phyloP scores from a whole-genome alignment of 2,888 invertebrate genomes.

The Caenorhabditis becei region DNA sequence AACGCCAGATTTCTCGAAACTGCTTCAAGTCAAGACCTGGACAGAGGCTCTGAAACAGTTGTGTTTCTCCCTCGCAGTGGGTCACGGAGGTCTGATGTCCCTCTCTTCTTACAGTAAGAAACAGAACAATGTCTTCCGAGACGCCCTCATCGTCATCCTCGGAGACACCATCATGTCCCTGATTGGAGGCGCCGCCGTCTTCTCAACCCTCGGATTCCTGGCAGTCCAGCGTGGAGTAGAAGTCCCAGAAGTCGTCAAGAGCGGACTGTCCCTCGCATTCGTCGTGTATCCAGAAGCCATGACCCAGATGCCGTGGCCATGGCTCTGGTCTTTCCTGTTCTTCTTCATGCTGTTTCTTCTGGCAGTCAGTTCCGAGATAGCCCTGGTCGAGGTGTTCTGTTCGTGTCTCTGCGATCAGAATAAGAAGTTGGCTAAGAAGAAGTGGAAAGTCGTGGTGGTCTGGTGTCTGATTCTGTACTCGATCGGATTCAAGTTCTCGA shows the following conservation, averaged over 20 bases:
- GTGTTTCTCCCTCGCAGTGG: slow-evolving; percentile 76
- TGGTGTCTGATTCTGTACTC: slow-evolving; percentile 41
- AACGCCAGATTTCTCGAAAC: slow-evolving; percentile 68
- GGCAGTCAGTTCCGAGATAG: slow-evolving; percentile 77
- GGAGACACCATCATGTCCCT: slow-evolving; percentile 75
- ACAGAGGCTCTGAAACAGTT: slow-evolving; percentile 75
- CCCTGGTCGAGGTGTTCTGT: slow-evolving; percentile 55
- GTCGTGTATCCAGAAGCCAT: slow-evolving; percentile 82
- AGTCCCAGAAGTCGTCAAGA: slow-evolving; percentile 63
- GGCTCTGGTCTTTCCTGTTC: slow-evolving; percentile 82
- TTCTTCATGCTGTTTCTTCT: slow-evolving; percentile 82
- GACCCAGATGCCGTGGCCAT: slow-evolving; percentile 81
- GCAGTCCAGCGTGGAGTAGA: slow-evolving; percentile 49
- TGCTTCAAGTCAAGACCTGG: slow-evolving; percentile 73
- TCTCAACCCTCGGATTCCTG: slow-evolving; percentile 73
- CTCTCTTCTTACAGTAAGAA: slow-evolving; percentile 74
- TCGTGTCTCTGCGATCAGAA: slow-evolving; percentile 56
- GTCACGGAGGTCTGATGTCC: slow-evolving; percentile 75
- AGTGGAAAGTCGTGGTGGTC: slow-evolving; percentile 34
- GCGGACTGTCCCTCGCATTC: slow-evolving; percentile 82
- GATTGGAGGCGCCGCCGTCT: slow-evolving; percentile 72
- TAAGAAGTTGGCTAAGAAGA: slow-evolving; percentile 23
- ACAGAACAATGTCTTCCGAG: slow-evolving; percentile 75
- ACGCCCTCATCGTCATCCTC: slow-evolving; percentile 74
- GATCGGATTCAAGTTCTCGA: slow-evolving; percentile 42